These are phyloP conservation scores for Chiroxiphia lanceolata DNA, from an alignment of 2,797 vertebrate genomes.

Conservation along the genomic window DNA sequence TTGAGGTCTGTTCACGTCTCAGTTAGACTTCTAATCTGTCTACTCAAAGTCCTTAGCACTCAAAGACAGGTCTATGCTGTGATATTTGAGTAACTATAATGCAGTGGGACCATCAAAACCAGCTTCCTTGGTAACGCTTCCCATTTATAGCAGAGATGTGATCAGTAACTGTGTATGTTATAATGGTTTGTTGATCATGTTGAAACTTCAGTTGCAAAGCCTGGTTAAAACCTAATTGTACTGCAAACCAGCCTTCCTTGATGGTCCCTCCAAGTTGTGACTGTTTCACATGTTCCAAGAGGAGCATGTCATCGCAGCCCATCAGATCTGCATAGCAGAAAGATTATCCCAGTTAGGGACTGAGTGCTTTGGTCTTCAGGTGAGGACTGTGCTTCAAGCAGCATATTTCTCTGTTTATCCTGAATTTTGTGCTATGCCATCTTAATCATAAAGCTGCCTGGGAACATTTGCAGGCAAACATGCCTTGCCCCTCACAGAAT, in stretches of 20 bases:
- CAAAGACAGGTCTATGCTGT: neutral
- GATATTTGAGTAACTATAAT: neutral
- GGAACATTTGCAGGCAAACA: neutral
- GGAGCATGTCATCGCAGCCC: neutral
- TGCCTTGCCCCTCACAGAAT: neutral
- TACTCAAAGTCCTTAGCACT: neutral
- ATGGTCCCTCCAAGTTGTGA: neutral
- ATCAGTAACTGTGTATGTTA: neutral
- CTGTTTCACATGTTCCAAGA: neutral
- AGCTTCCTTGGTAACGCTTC: neutral
- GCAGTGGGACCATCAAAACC: neutral
- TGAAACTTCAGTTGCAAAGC: neutral
- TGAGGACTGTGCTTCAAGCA: neutral
- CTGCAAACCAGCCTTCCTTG: neutral
- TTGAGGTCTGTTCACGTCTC: constrained; percentile 5
- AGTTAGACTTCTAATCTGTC: constrained; percentile 6
- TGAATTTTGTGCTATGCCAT: neutral
- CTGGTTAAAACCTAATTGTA: neutral
- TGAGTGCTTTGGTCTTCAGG: neutral
- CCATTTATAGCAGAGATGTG: neutral
- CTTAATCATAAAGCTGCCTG: neutral
- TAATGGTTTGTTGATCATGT: neutral
- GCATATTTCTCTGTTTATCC: neutral
- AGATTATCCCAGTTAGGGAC: neutral
- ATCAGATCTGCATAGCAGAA: neutral